These are phyloP conservation scores for Exocentrus adspersus DNA, from an alignment of 2,888 invertebrate genomes.

Conservation along the genomic window DNA sequence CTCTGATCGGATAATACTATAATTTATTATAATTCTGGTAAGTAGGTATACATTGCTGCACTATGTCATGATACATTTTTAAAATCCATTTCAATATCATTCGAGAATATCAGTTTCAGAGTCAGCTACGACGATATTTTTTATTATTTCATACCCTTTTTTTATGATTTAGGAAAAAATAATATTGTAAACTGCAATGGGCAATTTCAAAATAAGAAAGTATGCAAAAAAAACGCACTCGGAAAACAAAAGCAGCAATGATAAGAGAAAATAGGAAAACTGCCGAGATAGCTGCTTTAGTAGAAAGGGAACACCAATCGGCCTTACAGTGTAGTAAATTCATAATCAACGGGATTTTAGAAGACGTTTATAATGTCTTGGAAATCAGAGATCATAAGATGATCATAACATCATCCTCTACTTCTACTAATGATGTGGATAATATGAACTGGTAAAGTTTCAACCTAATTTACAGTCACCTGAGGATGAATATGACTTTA, in stretches of 20 bases:
- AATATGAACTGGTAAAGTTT: no score
- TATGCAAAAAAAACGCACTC: no score
- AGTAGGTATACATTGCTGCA: background rate
- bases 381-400: background rate
- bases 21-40: background rate
- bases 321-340: background rate
- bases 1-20: no score
- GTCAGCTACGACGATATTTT: background rate
- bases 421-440: background rate
- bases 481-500: background rate
- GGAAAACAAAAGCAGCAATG: no score
- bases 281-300: no score
- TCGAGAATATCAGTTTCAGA: background rate
- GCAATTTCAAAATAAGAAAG: no score
- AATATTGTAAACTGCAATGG: no score
- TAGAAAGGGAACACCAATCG: background rate
- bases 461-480: background rate
- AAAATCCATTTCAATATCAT: background rate
- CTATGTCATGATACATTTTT: background rate
- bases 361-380: background rate
- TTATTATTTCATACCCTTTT: no score
- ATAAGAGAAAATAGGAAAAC: no score
- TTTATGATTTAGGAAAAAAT: no score
- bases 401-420: background rate
- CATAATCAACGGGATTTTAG: background rate